Evolutionary conservation across 2,797 vertebrate species (phyloP), one percentile per base, ranked within the genome.

Genomic region (Percopsis omiscomaycus): DNA sequence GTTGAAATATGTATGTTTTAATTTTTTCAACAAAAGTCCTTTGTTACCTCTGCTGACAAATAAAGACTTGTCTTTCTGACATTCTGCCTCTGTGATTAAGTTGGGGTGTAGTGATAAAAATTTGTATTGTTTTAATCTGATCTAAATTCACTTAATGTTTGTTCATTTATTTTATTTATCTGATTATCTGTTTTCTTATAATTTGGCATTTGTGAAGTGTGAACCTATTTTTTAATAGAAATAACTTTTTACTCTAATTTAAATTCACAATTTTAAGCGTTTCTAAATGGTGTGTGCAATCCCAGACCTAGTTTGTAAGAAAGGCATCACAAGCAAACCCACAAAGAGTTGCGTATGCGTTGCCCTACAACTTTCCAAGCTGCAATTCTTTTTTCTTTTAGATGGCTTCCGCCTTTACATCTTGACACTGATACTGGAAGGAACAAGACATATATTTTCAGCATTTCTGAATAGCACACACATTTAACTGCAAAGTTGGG

Each of bases 1-100:
- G 80, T 71, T 86, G 70, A 79, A 69, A 69, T 64, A 58, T 68
- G 75, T 75, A 66, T 79, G 79, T 61, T 69, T 73, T 62, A 30
- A 52, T 86, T 67, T 46, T 64, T 66, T 78, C 62, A 79, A 83
- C 83, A 84, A 69, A 11, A 84, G 85, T 87, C 67, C 76, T 88
- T 91, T 90, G 85, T 92, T 91, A 89, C 80, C 88, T 90, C 79
- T 90, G 91, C 89, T 91, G 86, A 86, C 76, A 85, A 92, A 92
- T 89, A 92, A 93, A 90, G 71, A 84, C 68, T 59, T 75, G 79
- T 85, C 80, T 91, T 88, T 91, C 85, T 89, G 87, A 84, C 77
- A 63, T 32, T 70, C 50, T 47, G 48, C 16, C 29, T 75, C 32
- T 59, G 30, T 77, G 29, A 50, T 57, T 75, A 29, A 49, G n/a